A percentile compares a stretch with the other conserved stretches of the same genome.
phyloP scores from a whole-genome alignment of 2,113 vertebrate species.

The Nipponia nippon region DNA sequence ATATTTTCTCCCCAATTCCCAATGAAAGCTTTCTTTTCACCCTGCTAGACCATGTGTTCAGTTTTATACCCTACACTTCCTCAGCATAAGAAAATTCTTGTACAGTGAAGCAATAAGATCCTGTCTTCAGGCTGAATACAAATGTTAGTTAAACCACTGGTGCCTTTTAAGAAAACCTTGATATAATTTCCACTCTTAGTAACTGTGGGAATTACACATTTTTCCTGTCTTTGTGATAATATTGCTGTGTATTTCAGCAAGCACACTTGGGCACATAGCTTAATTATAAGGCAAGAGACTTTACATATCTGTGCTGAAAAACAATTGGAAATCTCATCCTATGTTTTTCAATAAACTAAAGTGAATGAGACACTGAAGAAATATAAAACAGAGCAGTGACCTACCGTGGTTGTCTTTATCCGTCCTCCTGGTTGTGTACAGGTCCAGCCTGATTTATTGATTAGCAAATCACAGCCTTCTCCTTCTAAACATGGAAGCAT shows the following conservation, averaged over 20 bases:
- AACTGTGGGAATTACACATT: neutral
- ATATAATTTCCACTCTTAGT: neutral
- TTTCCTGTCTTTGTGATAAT: neutral
- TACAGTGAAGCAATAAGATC: neutral
- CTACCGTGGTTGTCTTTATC: slow-evolving; percentile 98
- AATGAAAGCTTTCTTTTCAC: neutral
- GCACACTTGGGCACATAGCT: neutral
- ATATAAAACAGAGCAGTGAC: neutral
- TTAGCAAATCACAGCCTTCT: slow-evolving; percentile 95
- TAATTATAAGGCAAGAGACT: neutral
- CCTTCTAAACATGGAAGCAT: slow-evolving; percentile 98
- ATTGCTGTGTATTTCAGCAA: neutral
- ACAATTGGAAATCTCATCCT: neutral
- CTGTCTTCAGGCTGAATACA: neutral
- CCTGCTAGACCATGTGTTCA: neutral
- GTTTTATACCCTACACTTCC: neutral
- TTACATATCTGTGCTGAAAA: neutral
- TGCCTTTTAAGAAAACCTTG: neutral
- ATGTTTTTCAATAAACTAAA: neutral
- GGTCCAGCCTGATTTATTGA: slow-evolving; percentile 98
- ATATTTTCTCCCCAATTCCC: neutral
- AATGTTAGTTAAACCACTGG: neutral
- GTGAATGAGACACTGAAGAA: neutral
- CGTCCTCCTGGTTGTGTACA: slow-evolving; percentile 97
- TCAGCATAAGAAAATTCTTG: neutral